Evolutionary conservation across 2,113 vertebrate species (phyloP), one percentile per base, ranked within the genome.

Genomic region (Lamprologus sp.): DNA sequence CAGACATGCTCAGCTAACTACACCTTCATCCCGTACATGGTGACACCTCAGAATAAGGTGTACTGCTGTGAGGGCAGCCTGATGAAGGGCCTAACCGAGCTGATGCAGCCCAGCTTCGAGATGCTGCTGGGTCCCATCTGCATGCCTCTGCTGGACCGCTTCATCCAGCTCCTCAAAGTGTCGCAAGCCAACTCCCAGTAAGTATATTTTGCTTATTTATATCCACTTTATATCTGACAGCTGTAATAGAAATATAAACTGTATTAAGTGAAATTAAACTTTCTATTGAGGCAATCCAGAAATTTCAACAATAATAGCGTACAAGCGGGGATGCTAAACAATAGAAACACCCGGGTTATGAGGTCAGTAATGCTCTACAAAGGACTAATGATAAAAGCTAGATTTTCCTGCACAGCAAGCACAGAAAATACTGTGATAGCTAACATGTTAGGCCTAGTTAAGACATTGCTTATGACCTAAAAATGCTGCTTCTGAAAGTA

Each of bases 1-100:
- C 96, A 99, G 99, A 97, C 98, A 47, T 98, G 98, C 92, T 97
- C 98, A n/a, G 98, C 97, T 84, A 99, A 98, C 96, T 99, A 99
- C 95, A 97, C 96, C 49, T 99, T 99, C 91, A 97, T 99, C 90
- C 98, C 99, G 0, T 99, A 99, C 84, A 98, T 99, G 98, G 97
- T 99, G 90, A 99, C 98, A 1, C 98, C 99, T 1, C 98, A 98
- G 86, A 98, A 97, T 95, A 99, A 99, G 94, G 98, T 99, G 73
- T 99, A 99, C 94, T 98, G 98, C 96, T 99, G 99, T 70, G 99
- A 99, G 37, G 96, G 97, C 93, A 99, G 97, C 90, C 97, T 99
- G 53, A 97, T 99, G 97, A 99, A 99, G 94, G 98, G 99, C 35
- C 92, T 99, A 55, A 98, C 98, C 0, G 98, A 99, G 87, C 96